Evolutionary conservation across 2,888 invertebrate species (phyloP), one percentile per base, ranked within the genome.

Genomic region (Therioaphis trifolii): DNA sequence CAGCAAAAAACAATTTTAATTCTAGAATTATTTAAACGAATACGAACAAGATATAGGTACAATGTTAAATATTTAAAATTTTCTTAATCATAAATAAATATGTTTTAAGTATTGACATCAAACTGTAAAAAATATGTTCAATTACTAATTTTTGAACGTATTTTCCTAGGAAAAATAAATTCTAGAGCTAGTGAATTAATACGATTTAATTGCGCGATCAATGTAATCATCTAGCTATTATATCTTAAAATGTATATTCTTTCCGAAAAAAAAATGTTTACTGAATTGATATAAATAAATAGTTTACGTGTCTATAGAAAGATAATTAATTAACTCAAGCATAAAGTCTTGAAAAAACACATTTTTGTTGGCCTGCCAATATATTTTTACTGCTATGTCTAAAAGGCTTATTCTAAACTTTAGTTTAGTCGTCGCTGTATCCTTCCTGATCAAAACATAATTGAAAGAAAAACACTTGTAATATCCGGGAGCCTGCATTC

Each of bases 311-410:
- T 58, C 27, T 21, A 68, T 68, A 46, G 21, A 43, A 71, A 69
- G 58, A 29, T 49, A 74, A 82, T 72, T 35, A 35, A 49, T 71
- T 80, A 71, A 2, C 24, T 35, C 12, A 2, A 35, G 49, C 7
- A 43, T 52, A 43, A 68, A 61, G n/a, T 69, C 21, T 71, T 12
- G 9, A 49, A 49, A 78, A 15, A 46, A 21, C 72, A 82, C 72
- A 82, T 82, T 74, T 72, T 66, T 82, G 63, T 74, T 74, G 49
- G 18, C 9, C 40, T 66, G 52, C 82, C 80, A 72, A 72, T 80
- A 63, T 43, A 72, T 14, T 71, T 66, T 58, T 29, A 61, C 15
- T 4, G 43, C 71, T 46, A 68, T 15, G 27, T 46, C 61, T 76
- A 66, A 49, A 15, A 40, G 11, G 11, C 29, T 52, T 1, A 52